Percentiles rank a stretch among this genome's conserved stretches.
phyloP scores from a whole-genome alignment of 2,888 invertebrate genomes.

The Volucella inflata region DNA sequence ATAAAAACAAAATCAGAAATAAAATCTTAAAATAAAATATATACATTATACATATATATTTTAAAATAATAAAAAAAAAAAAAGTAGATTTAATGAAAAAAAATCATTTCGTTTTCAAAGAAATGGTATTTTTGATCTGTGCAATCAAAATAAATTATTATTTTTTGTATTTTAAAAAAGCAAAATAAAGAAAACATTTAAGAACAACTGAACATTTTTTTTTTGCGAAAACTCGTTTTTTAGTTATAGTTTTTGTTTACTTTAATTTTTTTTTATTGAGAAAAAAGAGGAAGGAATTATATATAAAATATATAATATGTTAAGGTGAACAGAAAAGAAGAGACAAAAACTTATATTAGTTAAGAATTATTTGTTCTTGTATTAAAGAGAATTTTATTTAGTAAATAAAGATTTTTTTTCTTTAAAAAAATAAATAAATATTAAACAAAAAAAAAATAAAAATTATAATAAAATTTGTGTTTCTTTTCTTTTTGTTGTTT shows the following conservation, averaged over 20 bases:
- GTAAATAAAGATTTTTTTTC: constrained; percentile 77
- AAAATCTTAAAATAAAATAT: constrained; percentile 51
- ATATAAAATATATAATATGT: constrained; percentile 63
- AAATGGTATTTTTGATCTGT: constrained; percentile 76
- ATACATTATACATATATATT: constrained; percentile 69
- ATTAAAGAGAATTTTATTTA: constrained; percentile 76
- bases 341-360: constrained; percentile 61
- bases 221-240: constrained; percentile 54
- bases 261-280: constrained; percentile 54
- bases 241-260: constrained; percentile 47
- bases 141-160: constrained; percentile 77
- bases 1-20: constrained; percentile 34
- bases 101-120: constrained; percentile 74
- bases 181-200: constrained; percentile 7
- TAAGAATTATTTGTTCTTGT: constrained; percentile 76
- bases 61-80: constrained; percentile 42
- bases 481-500: constrained; percentile 36
- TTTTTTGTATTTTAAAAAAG: constrained; percentile 54
- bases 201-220: constrained; percentile 11
- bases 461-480: constrained; percentile 56
- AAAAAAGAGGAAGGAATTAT: constrained; percentile 46
- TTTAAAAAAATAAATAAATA: constrained; percentile 70
- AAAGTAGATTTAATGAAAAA: constrained; percentile 61
- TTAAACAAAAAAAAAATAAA: constrained; percentile 48
- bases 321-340: constrained; percentile 61